Evolutionary conservation across 2,113 vertebrate species (phyloP).

Genomic region (Micronycteris hirsuta): DNA sequence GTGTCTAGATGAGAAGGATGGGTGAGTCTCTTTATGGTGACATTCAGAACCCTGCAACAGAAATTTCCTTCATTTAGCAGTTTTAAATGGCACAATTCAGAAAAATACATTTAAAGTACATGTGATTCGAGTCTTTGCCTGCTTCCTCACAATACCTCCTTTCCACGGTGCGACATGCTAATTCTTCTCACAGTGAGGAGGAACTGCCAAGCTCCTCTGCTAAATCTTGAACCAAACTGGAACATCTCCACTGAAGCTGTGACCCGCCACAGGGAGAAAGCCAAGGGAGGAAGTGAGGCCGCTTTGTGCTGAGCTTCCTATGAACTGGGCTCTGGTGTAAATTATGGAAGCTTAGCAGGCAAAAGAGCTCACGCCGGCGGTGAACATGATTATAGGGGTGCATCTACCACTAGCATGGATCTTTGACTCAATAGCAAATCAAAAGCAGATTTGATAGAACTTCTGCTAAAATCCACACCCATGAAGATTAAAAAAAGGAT

Average conservation of each 20-base stretch:
- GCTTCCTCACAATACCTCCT: background rate
- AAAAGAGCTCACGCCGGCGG: background rate
- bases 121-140: background rate
- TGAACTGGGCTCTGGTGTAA: background rate
- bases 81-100: background rate
- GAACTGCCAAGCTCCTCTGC: background rate
- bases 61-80: background rate
- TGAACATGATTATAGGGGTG: background rate
- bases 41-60: conserved; percentile 63
- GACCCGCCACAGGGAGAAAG: rapidly evolving
- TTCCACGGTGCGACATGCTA: background rate
- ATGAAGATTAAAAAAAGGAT: background rate
- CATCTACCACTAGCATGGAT: rapidly evolving
- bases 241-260: background rate
- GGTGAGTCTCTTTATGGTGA: background rate
- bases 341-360: background rate
- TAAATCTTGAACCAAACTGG: background rate
- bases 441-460: background rate
- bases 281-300: rapidly evolving
- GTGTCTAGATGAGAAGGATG: conserved; percentile 30
- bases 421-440: background rate
- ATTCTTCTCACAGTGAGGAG: background rate
- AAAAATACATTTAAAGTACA: background rate
- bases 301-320: background rate
- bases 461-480: background rate